Evolutionary conservation across 2,888 invertebrate species (phyloP), one percentile per base, ranked within the genome.

Genomic region (Tuta absoluta): DNA sequence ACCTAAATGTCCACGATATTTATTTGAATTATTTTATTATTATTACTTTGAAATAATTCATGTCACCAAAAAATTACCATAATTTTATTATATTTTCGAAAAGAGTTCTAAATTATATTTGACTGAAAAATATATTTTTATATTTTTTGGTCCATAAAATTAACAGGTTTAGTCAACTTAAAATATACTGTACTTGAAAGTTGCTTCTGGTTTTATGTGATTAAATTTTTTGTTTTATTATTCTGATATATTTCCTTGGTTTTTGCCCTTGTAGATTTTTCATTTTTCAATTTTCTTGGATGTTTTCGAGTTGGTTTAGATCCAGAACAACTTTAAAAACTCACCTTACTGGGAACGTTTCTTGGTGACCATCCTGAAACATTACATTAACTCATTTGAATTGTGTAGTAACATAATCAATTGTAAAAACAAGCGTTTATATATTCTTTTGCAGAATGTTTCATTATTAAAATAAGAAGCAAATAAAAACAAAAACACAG

Each of bases 341-440:
- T 81, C 79, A 80, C 80, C 77, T 73, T 76, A 76, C 64, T 76
- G 72, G 53, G 68, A 66, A 63, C 72, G 75, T 67, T 79, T 81
- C 73, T 78, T 80, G 64, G 70, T 63, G 23, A 72, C 33, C 28
- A 68, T 33, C 71, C 81, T 81, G 80, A 68, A 72, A 78, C 68
- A 28, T 24, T 23, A 63, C 63, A 56, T 33, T 10, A 10, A 2
- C 8, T 10, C 14, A 1, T 12, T 10, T 28, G 28, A 45, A 45
- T 14, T 14, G 14, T 14, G 41, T 41, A 41, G 23, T 8, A 51
- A 51, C 21, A 11, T 11, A 11, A 1, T 23, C 11, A 53, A 4
- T 53, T 21, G 8, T 0, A 49, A 21, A 49, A 49, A 21, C 11
- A 23, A 23, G 12, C 21, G 19, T 14, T 14, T 2, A 5, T 41